Conservation (phyloP, 2,113 vertebrate genomes). For the Solea senegalensis region DNA sequence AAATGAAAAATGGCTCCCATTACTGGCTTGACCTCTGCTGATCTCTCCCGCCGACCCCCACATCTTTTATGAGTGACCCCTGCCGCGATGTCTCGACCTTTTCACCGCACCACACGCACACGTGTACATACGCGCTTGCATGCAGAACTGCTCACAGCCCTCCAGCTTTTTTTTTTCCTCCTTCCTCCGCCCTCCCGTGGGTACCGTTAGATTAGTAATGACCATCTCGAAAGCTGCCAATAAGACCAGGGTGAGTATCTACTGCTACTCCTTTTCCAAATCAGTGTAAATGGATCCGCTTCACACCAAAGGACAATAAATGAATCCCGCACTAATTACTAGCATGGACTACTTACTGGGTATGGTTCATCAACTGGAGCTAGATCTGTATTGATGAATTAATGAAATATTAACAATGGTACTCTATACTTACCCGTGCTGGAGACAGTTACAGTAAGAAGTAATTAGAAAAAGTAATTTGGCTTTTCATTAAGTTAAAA, state of each 20-base stretch:
- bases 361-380: conserved; percentile 32
- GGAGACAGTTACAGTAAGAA: conserved; percentile 24
- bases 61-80: conserved; percentile 59
- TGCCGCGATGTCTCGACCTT: conserved; percentile 38
- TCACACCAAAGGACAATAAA: conserved; percentile 54
- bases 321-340: conserved; percentile 63
- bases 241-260: conserved; percentile 33
- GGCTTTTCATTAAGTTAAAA: conserved; percentile 11
- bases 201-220: conserved; percentile 55
- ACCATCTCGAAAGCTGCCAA: conserved; percentile 49
- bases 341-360: conserved; percentile 32
- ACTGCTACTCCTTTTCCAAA: conserved; percentile 32
- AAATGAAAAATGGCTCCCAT: conserved; percentile 79
- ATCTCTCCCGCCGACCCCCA: conserved; percentile 57
- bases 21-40: conserved; percentile 62
- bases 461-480: conserved; percentile 32
- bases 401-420: conserved; percentile 12
- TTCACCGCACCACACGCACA: conserved; percentile 7
- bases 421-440: conserved; percentile 15
- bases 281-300: conserved; percentile 55
- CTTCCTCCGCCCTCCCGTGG: neutral
- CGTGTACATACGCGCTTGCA: neutral
- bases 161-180: neutral
- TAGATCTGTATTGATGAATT: conserved; percentile 40
- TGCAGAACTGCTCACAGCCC: conserved; percentile 15